phyloP scores from a whole-genome alignment of 2,888 invertebrate genomes.

The Rhogogaster chlorosoma region DNA sequence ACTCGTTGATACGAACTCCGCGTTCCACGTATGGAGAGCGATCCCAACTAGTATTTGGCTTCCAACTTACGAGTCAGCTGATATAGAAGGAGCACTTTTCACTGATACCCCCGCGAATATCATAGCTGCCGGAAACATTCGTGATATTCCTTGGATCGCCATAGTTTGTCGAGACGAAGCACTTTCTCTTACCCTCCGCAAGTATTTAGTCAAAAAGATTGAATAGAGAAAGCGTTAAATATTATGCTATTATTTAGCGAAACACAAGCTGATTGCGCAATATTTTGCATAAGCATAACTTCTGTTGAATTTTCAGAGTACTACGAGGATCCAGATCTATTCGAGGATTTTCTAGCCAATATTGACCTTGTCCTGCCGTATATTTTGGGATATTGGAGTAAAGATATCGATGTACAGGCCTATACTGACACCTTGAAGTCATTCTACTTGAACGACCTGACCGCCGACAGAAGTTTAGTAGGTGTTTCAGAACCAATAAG shows the following conservation, averaged over 20 bases:
- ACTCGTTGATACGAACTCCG: too few species aligned
- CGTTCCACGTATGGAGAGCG: too few species aligned
- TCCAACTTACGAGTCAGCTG: too few species aligned
- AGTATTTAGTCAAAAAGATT: neutral
- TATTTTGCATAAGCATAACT: neutral
- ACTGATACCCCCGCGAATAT: too few species aligned
- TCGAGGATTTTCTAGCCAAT: neutral
- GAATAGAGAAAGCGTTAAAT: neutral
- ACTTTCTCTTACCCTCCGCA: constrained; percentile 52
- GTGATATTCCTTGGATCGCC: too few species aligned
- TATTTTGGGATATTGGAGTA: neutral
- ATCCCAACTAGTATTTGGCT: too few species aligned
- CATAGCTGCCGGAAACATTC: too few species aligned
- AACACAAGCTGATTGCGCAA: neutral
- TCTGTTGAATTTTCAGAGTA: neutral
- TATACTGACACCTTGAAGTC: neutral
- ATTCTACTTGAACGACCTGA: constrained; percentile 11
- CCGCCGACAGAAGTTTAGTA: neutral
- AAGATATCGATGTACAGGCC: neutral
- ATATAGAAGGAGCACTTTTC: too few species aligned
- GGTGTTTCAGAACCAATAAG: neutral
- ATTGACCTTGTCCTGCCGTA: neutral
- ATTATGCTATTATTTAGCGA: neutral
- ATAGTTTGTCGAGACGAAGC: constrained; percentile 60
- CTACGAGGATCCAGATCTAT: neutral